A percentile compares a stretch with the other conserved stretches of the same genome.
Evolutionary conservation across 2,888 invertebrate species (phyloP).

Genomic region (Notocelia uddmanniana): DNA sequence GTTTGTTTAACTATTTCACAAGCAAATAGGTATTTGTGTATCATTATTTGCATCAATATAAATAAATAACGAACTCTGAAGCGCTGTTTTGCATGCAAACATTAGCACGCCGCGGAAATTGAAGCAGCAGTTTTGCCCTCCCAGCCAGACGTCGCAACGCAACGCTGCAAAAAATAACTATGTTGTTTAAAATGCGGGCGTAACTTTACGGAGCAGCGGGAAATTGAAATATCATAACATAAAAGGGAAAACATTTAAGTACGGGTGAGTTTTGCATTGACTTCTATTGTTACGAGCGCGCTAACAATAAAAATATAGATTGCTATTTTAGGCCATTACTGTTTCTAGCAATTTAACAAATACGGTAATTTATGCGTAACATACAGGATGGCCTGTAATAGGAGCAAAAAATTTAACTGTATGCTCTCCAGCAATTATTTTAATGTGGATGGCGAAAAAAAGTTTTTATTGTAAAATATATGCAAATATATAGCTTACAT

Average conservation of each 20-base stretch:
- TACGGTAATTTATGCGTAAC: too few species aligned
- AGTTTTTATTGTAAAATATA: too few species aligned
- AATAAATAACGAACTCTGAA: slow-evolving; percentile 11
- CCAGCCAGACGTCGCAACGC: background rate
- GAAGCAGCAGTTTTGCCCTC: slow-evolving; percentile 29
- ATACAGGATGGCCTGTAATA: too few species aligned
- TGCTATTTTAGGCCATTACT: background rate
- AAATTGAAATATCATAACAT: slow-evolving; percentile 7
- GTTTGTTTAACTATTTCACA: background rate
- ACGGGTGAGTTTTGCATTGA: background rate
- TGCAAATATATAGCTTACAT: too few species aligned
- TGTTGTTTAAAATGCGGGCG: slow-evolving; percentile 21
- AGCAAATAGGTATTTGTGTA: background rate
- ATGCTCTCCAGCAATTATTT: too few species aligned
- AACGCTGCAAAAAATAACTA: slow-evolving; percentile 12
- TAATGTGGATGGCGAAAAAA: too few species aligned
- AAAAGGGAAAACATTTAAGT: slow-evolving; percentile 6
- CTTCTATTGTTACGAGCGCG: slow-evolving; percentile 3
- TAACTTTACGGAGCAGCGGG: background rate
- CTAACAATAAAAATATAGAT: background rate
- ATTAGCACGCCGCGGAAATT: slow-evolving; percentile 32
- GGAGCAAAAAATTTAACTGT: too few species aligned
- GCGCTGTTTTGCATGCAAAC: slow-evolving; percentile 32
- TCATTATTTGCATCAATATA: slow-evolving; percentile 15
- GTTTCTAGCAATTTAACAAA: background rate